Percentiles rank a stretch among this genome's conserved stretches.
phyloP scores from a whole-genome alignment of 1,140 invertebrate species.

The Eciton burchellii region DNA sequence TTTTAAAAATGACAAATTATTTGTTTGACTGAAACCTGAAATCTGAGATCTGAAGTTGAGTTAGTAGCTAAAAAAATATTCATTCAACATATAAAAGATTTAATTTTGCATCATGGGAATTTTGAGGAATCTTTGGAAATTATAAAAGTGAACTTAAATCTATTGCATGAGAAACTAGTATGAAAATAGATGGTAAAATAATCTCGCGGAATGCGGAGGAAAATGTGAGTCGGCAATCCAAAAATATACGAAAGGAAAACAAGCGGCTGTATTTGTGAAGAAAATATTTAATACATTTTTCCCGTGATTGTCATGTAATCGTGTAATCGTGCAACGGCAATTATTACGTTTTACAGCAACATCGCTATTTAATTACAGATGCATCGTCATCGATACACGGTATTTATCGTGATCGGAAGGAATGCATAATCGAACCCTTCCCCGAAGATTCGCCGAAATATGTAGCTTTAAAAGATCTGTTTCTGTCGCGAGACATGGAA shows the following conservation, averaged over 20 bases:
- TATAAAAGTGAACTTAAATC: constrained; percentile 43
- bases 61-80: neutral
- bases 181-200: constrained; percentile 83
- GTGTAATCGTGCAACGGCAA: neutral
- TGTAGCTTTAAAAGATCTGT: constrained; percentile 79
- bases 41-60: no score
- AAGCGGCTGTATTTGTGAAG: constrained; percentile 49
- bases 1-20: constrained; percentile 3
- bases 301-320: neutral
- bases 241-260: constrained; percentile 82
- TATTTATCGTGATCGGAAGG: constrained; percentile 50
- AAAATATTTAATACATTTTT: constrained; percentile 21
- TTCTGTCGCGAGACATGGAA: constrained; percentile 64
- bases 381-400: constrained; percentile 46
- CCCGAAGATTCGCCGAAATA: constrained; percentile 73
- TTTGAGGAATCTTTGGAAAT: constrained; percentile 55
- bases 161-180: constrained; percentile 68
- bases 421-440: constrained; percentile 50
- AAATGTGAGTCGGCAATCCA: constrained; percentile 81
- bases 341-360: neutral
- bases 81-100: neutral
- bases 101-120: neutral
- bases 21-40: neutral
- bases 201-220: constrained; percentile 79
- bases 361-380: constrained; percentile 61